phyloP scores from a whole-genome alignment of 2,797 vertebrate species.

The Jordanella pulchra region DNA sequence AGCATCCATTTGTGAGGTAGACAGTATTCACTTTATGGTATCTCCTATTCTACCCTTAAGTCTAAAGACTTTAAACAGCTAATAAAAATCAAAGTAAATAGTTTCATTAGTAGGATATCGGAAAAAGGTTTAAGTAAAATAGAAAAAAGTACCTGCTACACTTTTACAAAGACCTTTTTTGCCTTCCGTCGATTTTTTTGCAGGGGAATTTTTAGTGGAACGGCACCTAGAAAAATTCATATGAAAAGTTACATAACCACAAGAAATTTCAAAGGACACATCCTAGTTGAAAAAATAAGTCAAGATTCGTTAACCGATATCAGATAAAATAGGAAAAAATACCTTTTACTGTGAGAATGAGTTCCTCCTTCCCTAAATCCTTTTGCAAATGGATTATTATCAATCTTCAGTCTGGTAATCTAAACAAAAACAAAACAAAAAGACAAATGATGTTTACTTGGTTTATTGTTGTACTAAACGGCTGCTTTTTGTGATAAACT shows the following conservation, averaged over 20 bases:
- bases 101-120: background rate
- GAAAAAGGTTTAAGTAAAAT: background rate
- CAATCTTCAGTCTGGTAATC: conserved; percentile 89
- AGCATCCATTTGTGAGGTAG: conserved; percentile 6
- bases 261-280: background rate
- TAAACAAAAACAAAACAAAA: conserved; percentile 37
- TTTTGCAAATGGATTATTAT: conserved; percentile 89
- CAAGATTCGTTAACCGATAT: background rate
- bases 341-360: conserved; percentile 68
- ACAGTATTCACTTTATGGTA: background rate
- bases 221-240: conserved; percentile 42
- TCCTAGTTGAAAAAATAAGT: background rate
- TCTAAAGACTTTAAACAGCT: background rate
- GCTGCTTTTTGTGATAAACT: background rate
- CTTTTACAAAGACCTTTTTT: conserved; percentile 14
- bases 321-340: background rate
- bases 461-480: background rate
- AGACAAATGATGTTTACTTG: background rate
- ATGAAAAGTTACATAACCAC: background rate
- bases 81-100: too few species aligned
- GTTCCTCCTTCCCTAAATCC: conserved; percentile 87
- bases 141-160: conserved; percentile 43
- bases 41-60: background rate
- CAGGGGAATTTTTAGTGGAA: conserved; percentile 43
- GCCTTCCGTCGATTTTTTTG: conserved; percentile 45